A percentile compares a stretch with the other conserved stretches of the same genome.
Conservation (phyloP, 2,888 invertebrate genomes). For the Lycia hirtaria region DNA sequence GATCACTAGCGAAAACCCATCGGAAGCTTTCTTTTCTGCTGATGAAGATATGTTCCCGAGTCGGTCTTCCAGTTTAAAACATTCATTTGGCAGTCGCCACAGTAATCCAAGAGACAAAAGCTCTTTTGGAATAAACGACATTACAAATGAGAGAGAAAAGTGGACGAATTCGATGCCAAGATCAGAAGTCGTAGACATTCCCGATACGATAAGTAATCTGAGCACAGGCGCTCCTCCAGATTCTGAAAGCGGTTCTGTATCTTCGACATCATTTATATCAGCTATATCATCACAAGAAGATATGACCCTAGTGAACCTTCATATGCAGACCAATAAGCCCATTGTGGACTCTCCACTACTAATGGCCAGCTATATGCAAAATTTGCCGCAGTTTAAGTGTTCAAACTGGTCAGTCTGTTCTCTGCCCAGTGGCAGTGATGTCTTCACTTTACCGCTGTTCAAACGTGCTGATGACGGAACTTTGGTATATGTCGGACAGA, state of each 20-base stretch:
- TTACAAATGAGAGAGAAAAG: constrained; percentile 64
- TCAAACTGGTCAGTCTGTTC: constrained; percentile 91
- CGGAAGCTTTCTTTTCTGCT: constrained; percentile 96
- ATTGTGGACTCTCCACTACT: constrained; percentile 97
- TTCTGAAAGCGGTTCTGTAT: constrained; percentile 92
- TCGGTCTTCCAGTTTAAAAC: constrained; percentile 88
- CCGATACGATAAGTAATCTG: constrained; percentile 74
- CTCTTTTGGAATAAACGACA: constrained; percentile 82
- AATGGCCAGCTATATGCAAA: constrained; percentile 97
- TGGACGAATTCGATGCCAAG: constrained; percentile 72
- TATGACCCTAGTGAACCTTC: constrained; percentile 95
- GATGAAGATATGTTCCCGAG: constrained; percentile 94
- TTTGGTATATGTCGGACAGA: constrained; percentile 89
- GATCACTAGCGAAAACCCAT: constrained; percentile 95
- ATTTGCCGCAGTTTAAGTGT: constrained; percentile 93
- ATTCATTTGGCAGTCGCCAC: constrained; percentile 84
- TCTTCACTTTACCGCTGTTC: constrained; percentile 92
- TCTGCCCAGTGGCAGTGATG: constrained; percentile 89
- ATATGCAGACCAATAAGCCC: constrained; percentile 96
- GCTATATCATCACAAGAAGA: constrained; percentile 97
- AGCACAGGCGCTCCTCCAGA: constrained; percentile 84
- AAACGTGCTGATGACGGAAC: constrained; percentile 91
- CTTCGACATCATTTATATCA: constrained; percentile 94
- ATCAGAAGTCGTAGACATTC: constrained; percentile 66
- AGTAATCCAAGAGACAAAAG: constrained; percentile 82